phyloP scores from a whole-genome alignment of 2,888 invertebrate species.

The Aphrophora alni region DNA sequence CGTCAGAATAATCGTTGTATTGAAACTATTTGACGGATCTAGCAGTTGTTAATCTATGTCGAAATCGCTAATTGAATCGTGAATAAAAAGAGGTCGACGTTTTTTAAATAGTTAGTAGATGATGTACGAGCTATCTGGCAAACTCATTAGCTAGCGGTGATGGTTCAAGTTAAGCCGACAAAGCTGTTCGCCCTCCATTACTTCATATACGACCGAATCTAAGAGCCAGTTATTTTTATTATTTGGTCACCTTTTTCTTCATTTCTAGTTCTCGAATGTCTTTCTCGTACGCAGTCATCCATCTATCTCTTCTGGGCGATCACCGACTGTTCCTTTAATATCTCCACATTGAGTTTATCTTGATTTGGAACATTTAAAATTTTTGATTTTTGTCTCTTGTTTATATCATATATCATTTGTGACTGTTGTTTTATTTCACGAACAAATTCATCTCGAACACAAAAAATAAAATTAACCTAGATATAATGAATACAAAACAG shows the following conservation, averaged over 20 bases:
- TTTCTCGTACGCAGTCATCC: slow-evolving; percentile 11
- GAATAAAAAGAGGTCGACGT: slow-evolving; percentile 29
- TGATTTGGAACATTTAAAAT: too few species aligned
- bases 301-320: slow-evolving; percentile 3
- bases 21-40: background rate
- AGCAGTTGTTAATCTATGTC: background rate
- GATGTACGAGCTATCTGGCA: slow-evolving; percentile 40
- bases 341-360: background rate
- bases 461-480: too few species aligned
- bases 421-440: too few species aligned
- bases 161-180: slow-evolving; percentile 35
- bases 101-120: slow-evolving; percentile 40
- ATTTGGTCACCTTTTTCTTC: slow-evolving; percentile 39
- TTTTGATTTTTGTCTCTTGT: too few species aligned
- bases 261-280: slow-evolving; percentile 26
- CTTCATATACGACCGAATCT: slow-evolving; percentile 33
- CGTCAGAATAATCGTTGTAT: background rate
- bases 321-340: background rate
- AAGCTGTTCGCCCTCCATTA: slow-evolving; percentile 33
- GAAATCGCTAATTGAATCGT: slow-evolving; percentile 9
- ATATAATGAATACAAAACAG: too few species aligned
- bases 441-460: too few species aligned
- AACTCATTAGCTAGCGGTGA: slow-evolving; percentile 38
- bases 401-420: too few species aligned
- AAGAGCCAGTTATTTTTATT: slow-evolving; percentile 38